Evolutionary conservation across 2,797 vertebrate genomes (phyloP).

Genomic region (Xerus rutilus): DNA sequence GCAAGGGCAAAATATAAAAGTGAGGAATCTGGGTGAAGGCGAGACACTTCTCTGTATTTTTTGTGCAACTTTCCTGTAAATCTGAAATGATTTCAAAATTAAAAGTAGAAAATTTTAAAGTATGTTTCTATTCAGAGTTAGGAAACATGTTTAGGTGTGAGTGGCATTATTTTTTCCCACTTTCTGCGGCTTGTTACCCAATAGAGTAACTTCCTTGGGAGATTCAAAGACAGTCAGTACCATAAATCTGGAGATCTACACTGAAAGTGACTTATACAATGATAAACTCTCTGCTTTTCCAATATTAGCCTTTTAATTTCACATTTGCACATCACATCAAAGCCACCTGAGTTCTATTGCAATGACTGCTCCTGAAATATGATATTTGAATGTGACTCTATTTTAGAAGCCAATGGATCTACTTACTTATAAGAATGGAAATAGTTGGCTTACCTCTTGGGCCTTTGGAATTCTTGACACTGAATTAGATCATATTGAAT

Average conservation of each 20-base stretch:
- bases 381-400: not conserved
- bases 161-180: not conserved
- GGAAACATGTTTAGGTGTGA: conserved; percentile 12
- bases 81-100: conserved; percentile 68
- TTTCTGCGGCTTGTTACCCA: not conserved
- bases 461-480: conserved; percentile 42
- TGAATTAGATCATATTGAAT: conserved; percentile 26
- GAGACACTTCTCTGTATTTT: conserved; percentile 44
- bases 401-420: not conserved
- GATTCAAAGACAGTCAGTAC: not conserved
- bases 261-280: not conserved
- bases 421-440: not conserved
- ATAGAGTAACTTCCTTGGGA: not conserved
- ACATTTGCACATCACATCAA: not conserved
- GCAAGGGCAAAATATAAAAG: not conserved
- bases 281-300: not conserved
- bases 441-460: not conserved
- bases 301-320: not conserved
- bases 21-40: not conserved
- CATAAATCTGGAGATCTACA: not conserved
- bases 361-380: not conserved
- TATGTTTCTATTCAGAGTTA: conserved; percentile 41
- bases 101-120: not conserved
- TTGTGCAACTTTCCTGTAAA: conserved; percentile 65
- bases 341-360: not conserved